A percentile compares a stretch with the other conserved stretches of the same genome.
Evolutionary conservation across 1,140 invertebrate species (phyloP).

Genomic region (Drosophila burlai): DNA sequence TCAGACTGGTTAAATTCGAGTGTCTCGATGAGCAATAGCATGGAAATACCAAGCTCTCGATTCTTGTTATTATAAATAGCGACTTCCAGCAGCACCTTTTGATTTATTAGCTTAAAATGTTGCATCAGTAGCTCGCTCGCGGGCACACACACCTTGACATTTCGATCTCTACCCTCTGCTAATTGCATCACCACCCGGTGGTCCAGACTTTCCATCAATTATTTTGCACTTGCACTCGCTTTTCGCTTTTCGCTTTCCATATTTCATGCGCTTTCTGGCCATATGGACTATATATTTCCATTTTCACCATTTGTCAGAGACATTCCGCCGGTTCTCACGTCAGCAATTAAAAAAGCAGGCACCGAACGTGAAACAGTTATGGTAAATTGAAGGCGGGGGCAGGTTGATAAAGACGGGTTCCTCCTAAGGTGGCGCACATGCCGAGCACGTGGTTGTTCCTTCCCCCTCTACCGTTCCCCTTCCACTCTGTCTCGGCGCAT

Average conservation of each 20-base stretch:
- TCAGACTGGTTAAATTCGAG: neutral
- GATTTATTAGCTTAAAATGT: constrained; percentile 3
- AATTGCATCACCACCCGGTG: constrained; percentile 30
- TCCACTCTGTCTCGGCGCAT: constrained; percentile 31
- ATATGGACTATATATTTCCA: constrained; percentile 28
- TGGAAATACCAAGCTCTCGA: constrained; percentile 23
- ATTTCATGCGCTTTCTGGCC: constrained; percentile 13
- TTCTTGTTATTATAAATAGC: neutral
- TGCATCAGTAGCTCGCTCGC: neutral
- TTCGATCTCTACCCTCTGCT: constrained; percentile 30
- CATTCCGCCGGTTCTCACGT: constrained; percentile 46
- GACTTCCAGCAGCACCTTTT: neutral
- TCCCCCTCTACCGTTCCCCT: neutral
- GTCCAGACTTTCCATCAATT: constrained; percentile 42
- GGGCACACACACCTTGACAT: constrained; percentile 15
- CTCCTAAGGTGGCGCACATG: constrained; percentile 40
- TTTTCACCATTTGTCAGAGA: constrained; percentile 50
- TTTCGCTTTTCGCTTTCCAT: constrained; percentile 34
- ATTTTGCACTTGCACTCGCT: constrained; percentile 55
- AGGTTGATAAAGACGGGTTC: constrained; percentile 26
- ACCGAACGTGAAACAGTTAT: constrained; percentile 44
- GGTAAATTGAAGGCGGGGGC: constrained; percentile 2
- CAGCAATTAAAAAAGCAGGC: constrained; percentile 49
- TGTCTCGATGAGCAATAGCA: constrained; percentile 8
- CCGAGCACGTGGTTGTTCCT: constrained; percentile 38